Conservation (phyloP, 1,140 invertebrate genomes). For the Trinorchestia longiramus region DNA sequence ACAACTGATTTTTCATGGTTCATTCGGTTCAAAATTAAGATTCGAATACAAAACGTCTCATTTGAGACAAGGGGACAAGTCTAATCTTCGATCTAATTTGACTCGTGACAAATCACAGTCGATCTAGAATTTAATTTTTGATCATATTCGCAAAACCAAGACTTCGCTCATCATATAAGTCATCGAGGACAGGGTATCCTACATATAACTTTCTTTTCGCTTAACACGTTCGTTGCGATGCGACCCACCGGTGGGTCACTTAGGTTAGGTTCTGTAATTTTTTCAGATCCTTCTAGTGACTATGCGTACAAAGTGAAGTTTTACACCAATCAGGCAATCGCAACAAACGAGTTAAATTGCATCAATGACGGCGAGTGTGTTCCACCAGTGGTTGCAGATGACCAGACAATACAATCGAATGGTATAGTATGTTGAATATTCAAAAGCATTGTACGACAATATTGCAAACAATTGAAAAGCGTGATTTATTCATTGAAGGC, state of each 20-base stretch:
- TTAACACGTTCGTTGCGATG: too few relatives aligned
- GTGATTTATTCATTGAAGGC: too few relatives aligned
- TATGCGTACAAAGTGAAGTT: too few relatives aligned
- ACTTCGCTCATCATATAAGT: background rate
- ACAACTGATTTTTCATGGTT: too few relatives aligned
- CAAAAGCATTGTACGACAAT: background rate
- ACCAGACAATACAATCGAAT: background rate
- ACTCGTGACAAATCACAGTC: background rate
- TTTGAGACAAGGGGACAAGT: background rate
- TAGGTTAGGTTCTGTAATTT: too few relatives aligned
- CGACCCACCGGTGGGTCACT: too few relatives aligned
- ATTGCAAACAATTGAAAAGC: too few relatives aligned
- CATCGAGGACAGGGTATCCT: background rate
- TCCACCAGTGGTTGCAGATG: background rate
- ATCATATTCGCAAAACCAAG: background rate
- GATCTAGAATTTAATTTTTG: background rate
- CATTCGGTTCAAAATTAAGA: too few relatives aligned
- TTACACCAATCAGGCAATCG: too few relatives aligned
- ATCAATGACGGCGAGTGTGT: too few relatives aligned
- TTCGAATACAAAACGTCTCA: background rate
- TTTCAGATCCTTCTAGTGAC: too few relatives aligned
- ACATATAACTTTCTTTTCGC: background rate
- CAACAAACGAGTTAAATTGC: too few relatives aligned
- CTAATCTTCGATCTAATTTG: background rate
- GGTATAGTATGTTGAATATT: background rate